Conservation (phyloP, 2,113 vertebrate genomes). For the Grammomys surdaster region DNA sequence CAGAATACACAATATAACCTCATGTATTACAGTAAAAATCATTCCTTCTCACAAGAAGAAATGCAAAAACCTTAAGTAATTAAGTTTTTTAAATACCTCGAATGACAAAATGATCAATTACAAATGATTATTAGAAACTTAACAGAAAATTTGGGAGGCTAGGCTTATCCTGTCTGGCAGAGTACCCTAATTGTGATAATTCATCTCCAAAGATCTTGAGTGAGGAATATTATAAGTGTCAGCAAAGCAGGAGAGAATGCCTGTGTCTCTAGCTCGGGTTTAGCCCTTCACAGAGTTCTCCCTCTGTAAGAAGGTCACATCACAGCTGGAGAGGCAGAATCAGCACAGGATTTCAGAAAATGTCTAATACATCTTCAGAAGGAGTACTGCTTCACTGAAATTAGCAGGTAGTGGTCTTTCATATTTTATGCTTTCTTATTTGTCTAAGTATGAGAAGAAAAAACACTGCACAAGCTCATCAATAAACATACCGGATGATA, state of each 20-base stretch:
- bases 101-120: not conserved
- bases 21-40: slow-evolving; percentile 48
- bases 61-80: not conserved
- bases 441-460: not conserved
- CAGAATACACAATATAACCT: slow-evolving; percentile 10
- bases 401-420: slow-evolving; percentile 33
- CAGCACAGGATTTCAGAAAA: slow-evolving; percentile 40
- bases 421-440: not conserved
- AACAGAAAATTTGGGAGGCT: slow-evolving; percentile 11
- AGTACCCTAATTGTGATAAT: slow-evolving; percentile 40
- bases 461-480: not conserved
- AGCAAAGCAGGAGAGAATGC: not conserved
- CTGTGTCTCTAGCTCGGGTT: not conserved
- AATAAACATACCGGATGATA: not conserved
- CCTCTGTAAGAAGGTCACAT: slow-evolving; percentile 64
- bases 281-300: slow-evolving; percentile 31
- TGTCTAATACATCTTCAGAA: slow-evolving; percentile 39
- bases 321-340: slow-evolving; percentile 60
- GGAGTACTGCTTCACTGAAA: slow-evolving; percentile 6
- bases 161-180: not conserved
- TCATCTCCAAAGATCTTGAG: slow-evolving; percentile 41
- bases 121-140: slow-evolving; percentile 54
- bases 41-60: slow-evolving; percentile 31
- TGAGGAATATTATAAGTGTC: not conserved
- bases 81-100: slow-evolving; percentile 17